A percentile compares a stretch with the other conserved stretches of the same genome.
Conservation (phyloP, 1,140 invertebrate genomes). For the Venturia canescens region DNA sequence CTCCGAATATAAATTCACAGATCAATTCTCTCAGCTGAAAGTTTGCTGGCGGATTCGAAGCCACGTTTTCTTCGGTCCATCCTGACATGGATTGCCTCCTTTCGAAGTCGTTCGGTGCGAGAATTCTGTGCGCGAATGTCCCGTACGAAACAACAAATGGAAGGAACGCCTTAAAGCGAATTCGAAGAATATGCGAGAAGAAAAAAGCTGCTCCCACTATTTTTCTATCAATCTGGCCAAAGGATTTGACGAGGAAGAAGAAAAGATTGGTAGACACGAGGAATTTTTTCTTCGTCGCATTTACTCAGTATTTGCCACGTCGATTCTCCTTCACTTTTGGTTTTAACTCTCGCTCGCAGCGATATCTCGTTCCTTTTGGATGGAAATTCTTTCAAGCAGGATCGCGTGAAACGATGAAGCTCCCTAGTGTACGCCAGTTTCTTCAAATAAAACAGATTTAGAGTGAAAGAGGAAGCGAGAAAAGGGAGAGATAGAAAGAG, state of each 20-base stretch:
- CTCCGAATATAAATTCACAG: constrained; percentile 1
- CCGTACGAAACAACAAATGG: neutral
- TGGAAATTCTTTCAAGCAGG: neutral
- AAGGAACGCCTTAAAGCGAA: neutral
- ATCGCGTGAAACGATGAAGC: constrained; percentile 11
- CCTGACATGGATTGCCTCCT: neutral
- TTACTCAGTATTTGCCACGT: constrained; percentile 13
- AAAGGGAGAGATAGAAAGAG: neutral
- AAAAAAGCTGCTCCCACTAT: neutral
- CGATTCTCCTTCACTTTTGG: neutral
- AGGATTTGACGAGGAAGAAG: constrained; percentile 24
- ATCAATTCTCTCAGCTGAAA: neutral
- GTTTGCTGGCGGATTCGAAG: neutral
- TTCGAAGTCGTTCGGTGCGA: neutral
- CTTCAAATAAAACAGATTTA: neutral
- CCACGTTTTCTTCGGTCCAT: neutral
- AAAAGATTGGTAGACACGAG: constrained; percentile 3
- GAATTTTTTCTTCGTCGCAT: constrained; percentile 5
- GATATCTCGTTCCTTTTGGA: neutral
- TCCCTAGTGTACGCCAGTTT: neutral
- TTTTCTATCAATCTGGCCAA: constrained; percentile 15
- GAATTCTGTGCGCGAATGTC: neutral
- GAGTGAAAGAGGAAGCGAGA: neutral
- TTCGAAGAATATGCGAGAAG: neutral
- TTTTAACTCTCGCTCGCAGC: too few species aligned